Conservation (phyloP, 1,140 invertebrate species). For the Drosophila burlai region DNA sequence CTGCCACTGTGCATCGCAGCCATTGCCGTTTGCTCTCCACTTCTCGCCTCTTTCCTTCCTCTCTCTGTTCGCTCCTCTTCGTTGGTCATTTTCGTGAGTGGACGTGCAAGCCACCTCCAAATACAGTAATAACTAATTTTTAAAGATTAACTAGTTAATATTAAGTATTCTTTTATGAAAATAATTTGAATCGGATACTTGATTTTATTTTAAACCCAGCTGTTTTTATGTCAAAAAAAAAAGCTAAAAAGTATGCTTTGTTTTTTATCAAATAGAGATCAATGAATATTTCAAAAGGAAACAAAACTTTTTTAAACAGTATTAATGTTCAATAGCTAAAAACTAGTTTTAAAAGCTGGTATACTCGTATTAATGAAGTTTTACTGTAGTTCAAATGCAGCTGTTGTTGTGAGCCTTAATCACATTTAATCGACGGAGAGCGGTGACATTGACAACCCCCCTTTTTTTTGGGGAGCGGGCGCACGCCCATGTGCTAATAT, state of each 20-base stretch:
- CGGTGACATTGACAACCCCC: slow-evolving; percentile 41
- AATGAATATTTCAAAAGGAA: neutral
- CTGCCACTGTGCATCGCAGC: too few species aligned
- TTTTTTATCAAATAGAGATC: neutral
- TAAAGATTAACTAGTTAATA: neutral
- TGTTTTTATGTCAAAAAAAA: too few species aligned
- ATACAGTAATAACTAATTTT: slow-evolving; percentile 13
- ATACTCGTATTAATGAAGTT: neutral
- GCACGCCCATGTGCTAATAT: slow-evolving; percentile 71
- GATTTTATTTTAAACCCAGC: neutral
- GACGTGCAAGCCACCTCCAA: slow-evolving; percentile 35
- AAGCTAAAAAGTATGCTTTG: neutral
- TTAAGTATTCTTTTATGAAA: neutral
- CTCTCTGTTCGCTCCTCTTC: slow-evolving; percentile 27
- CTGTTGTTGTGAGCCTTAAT: slow-evolving; percentile 68
- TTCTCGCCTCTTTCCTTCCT: neutral
- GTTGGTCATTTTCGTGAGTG: slow-evolving; percentile 77
- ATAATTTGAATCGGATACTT: neutral
- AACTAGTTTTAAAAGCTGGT: too few species aligned
- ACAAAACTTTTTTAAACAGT: too few species aligned
- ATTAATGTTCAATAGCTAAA: neutral
- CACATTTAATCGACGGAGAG: slow-evolving; percentile 66
- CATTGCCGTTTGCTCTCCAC: slow-evolving; percentile 39
- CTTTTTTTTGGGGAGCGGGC: slow-evolving; percentile 18
- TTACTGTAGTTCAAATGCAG: slow-evolving; percentile 17